Evolutionary conservation across 2,797 vertebrate species (phyloP).

Genomic region (Epinephelus awoara): DNA sequence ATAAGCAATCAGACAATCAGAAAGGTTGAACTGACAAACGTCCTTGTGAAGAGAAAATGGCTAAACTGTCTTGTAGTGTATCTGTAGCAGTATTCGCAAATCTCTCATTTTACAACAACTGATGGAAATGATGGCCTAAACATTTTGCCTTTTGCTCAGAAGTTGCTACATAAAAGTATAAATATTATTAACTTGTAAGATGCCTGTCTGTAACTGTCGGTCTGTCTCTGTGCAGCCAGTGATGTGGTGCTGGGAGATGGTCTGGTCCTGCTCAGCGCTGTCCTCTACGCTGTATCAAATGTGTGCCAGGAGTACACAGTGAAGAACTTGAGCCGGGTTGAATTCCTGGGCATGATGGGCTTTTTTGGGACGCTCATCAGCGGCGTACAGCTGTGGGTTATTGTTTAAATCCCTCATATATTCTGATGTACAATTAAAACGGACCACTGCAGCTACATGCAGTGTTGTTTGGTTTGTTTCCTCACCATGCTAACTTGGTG

Average conservation of each 20-base stretch:
- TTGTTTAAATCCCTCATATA: not conserved
- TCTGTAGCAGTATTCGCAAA: too few relatives aligned
- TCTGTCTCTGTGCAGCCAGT: slow-evolving; percentile 79
- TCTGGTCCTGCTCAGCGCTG: slow-evolving; percentile 93
- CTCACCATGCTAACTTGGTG: not conserved
- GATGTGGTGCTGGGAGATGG: slow-evolving; percentile 92
- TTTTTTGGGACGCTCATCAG: slow-evolving; percentile 96
- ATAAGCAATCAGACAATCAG: too few relatives aligned
- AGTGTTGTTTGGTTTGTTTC: not conserved
- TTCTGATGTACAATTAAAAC: not conserved
- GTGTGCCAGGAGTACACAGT: slow-evolving; percentile 96
- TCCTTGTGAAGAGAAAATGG: too few relatives aligned
- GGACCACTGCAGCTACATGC: not conserved
- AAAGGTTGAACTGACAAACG: too few relatives aligned
- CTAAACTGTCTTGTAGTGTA: too few relatives aligned
- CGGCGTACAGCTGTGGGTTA: slow-evolving; percentile 93
- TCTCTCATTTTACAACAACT: too few relatives aligned
- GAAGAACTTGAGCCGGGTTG: slow-evolving; percentile 93
- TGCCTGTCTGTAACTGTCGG: rapidly evolving
- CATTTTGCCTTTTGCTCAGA: not conserved
- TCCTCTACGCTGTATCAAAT: slow-evolving; percentile 95
- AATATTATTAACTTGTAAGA: not conserved
- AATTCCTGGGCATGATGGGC: slow-evolving; percentile 98
- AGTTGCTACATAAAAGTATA: not conserved
- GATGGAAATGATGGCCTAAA: too few relatives aligned